phyloP scores from a whole-genome alignment of 2,888 invertebrate genomes.

The Lepidonotus clava region DNA sequence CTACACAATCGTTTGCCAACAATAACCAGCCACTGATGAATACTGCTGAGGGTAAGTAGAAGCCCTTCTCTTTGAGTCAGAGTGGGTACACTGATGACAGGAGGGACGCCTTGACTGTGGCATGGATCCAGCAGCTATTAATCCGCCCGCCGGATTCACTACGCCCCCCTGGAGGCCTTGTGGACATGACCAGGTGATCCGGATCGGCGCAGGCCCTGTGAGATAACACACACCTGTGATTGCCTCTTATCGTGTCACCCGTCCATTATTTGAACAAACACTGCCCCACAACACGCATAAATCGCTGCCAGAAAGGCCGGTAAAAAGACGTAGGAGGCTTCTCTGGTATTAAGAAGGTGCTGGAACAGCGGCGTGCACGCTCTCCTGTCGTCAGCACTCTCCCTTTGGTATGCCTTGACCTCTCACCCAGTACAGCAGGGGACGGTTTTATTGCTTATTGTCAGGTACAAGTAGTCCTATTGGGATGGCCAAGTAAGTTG shows the following conservation, averaged over 20 bases:
- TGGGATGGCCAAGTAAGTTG: no score
- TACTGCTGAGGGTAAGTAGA: no score
- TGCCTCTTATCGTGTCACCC: background rate
- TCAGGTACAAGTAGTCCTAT: background rate
- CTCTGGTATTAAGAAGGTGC: background rate
- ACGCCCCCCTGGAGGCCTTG: background rate
- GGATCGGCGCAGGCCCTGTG: background rate
- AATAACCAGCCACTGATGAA: no score
- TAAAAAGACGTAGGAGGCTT: background rate
- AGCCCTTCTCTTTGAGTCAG: no score
- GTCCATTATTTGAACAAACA: background rate
- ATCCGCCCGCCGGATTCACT: no score
- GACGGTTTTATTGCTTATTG: background rate
- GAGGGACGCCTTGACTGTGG: no score
- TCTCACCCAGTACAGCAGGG: background rate
- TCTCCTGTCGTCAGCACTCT: conserved; percentile 1
- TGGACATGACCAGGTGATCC: background rate
- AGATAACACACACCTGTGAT: conserved; percentile 13
- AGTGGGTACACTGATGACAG: no score
- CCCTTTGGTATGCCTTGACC: background rate
- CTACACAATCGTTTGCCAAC: no score
- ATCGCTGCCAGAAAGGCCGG: background rate
- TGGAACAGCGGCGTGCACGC: background rate
- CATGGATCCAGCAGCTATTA: no score
- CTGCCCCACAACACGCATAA: background rate